Conservation (phyloP, 2,113 vertebrate species). For the Cavia porcellus region DNA sequence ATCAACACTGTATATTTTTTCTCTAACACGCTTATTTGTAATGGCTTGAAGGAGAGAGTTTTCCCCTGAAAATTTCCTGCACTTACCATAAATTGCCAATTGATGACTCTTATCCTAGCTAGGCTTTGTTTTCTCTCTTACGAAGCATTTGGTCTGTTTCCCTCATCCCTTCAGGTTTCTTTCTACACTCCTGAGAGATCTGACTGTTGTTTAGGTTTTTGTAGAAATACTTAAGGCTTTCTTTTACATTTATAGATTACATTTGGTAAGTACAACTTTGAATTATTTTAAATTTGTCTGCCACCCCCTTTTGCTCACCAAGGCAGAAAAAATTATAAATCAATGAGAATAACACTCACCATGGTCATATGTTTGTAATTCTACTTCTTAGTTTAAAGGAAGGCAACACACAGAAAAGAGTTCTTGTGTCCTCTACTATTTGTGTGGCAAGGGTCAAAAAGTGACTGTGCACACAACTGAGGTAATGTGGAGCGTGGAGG, state of each 20-base stretch:
- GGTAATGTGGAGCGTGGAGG: background rate
- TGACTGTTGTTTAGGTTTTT: background rate
- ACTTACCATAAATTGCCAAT: background rate
- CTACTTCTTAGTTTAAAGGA: background rate
- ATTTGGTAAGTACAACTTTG: background rate
- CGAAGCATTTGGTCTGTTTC: background rate
- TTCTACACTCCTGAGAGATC: background rate
- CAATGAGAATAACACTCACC: background rate
- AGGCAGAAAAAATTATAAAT: background rate
- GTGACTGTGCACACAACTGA: background rate
- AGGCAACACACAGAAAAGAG: background rate
- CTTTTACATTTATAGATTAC: background rate
- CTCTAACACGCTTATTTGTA: background rate
- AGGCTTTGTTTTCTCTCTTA: background rate
- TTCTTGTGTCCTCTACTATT: background rate
- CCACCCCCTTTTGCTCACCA: background rate
- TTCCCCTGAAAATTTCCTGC: background rate
- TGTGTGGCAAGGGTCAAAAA: rapidly evolving
- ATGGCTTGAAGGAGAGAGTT: background rate
- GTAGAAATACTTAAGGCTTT: background rate
- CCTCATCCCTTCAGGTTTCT: background rate
- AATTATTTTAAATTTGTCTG: constrained; percentile 10
- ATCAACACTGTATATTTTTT: background rate
- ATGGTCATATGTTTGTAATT: background rate
- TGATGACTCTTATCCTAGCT: background rate